Evolutionary conservation across 1,140 invertebrate genomes (phyloP), one percentile per base, ranked within the genome.

Genomic region (Lucilia sericata): DNA sequence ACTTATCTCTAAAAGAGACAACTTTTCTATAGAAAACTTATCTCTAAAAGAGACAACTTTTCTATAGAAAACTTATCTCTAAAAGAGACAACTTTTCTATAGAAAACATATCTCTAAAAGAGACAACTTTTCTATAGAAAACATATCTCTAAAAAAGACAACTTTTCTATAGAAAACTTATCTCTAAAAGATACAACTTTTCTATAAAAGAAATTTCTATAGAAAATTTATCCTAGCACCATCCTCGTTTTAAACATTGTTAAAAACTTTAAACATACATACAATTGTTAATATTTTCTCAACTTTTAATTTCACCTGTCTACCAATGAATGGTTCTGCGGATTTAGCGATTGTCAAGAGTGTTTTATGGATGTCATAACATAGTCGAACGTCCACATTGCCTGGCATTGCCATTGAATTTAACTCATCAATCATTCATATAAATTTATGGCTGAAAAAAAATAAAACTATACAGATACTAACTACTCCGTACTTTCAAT

Each of bases 351-450:
- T 70, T 19, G 19, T 70, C n/a, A 19, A 9, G 65, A 70, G 65
- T 70, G 65, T 70, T 60, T 70, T 70, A 70, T 70, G 65, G 21
- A 9, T 70, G 65, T 25, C 65, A 70, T 25, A 70, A 25, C 65
- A 12, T 7, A 21, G 42, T 2, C 65, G 19, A 19, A 60, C 14
- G 5, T n/a, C 14, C 55, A 60, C 42, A 17, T 14, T 30, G 60
- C 14, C 60, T 42, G 42, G 42, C 65, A 70, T 17, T 21, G 65
- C 21, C 65, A 80, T 80, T 80, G 76, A 51, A 49, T 80, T 80
- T 80, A 80, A 80, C 17, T 21, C 76, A 80, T 80, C 76, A 80
- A 19, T 80, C 76, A 80, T 80, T 80, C 17, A 76, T 76, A 12
- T 8, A 49, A 30, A 80, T 80, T 80, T 80, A 80, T 80, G 76